Percentiles rank a stretch among this genome's conserved stretches.
These are phyloP conservation scores for Syndactyla subalaris DNA, from an alignment of 2,797 vertebrate genomes.

Conservation along the genomic window DNA sequence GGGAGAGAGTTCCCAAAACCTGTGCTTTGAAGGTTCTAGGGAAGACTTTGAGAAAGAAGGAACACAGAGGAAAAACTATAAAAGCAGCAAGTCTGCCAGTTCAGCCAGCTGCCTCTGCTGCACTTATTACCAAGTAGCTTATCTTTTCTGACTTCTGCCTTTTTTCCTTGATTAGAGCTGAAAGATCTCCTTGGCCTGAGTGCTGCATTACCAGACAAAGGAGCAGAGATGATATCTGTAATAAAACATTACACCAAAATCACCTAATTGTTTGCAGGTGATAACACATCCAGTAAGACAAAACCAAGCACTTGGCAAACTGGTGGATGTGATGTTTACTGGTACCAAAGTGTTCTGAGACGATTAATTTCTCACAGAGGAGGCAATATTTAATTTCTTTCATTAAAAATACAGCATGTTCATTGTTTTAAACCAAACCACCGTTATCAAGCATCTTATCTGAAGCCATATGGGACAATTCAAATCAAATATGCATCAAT, in stretches of 20 bases:
- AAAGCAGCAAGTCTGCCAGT: not conserved
- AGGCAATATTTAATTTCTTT: not conserved
- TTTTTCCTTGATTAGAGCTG: conserved; percentile 58
- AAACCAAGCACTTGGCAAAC: not conserved
- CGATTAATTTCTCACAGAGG: not conserved
- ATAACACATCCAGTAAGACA: not conserved
- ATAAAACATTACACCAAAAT: not conserved
- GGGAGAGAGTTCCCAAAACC: not conserved
- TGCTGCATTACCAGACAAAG: conserved; percentile 82
- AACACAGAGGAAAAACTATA: not conserved
- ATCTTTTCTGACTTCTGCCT: conserved; percentile 57
- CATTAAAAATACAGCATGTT: not conserved
- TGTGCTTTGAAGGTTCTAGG: not conserved
- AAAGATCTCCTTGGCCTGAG: conserved; percentile 56
- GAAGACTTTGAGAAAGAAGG: not conserved
- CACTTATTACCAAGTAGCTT: conserved; percentile 58
- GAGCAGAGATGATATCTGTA: conserved; percentile 76
- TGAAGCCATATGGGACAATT: not conserved
- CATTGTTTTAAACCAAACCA: not conserved
- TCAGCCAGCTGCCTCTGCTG: not conserved
- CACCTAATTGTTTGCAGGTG: not conserved
- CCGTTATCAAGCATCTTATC: not conserved
- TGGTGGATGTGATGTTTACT: not conserved
- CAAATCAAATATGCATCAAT: not conserved
- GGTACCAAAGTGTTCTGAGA: not conserved